Evolutionary conservation across 2,113 vertebrate species (phyloP).

Genomic region (Meles meles): DNA sequence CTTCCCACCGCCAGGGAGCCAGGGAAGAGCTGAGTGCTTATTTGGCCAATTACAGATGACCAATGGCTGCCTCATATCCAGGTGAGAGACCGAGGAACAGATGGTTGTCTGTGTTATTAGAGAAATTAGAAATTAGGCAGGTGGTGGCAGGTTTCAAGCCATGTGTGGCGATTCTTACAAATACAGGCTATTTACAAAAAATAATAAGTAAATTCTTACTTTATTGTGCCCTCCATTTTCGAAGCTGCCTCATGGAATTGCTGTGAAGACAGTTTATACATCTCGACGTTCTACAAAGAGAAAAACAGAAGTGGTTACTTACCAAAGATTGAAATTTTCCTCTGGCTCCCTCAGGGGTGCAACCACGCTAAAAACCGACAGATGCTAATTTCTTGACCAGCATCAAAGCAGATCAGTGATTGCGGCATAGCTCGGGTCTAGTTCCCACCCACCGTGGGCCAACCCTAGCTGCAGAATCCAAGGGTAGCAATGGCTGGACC

Average conservation of each 20-base stretch:
- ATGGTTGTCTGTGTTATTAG: constrained; percentile 16
- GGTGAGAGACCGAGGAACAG: background rate
- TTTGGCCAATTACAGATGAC: background rate
- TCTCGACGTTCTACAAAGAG: constrained; percentile 88
- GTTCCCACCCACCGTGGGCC: background rate
- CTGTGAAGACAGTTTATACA: constrained; percentile 89
- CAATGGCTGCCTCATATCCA: background rate
- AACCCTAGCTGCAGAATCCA: background rate
- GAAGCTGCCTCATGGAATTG: constrained; percentile 89
- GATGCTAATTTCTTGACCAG: background rate
- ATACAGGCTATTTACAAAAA: constrained; percentile 38
- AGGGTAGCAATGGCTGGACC: background rate
- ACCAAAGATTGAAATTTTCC: background rate
- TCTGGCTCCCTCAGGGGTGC: background rate
- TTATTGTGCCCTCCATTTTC: constrained; percentile 86
- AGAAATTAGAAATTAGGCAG: constrained; percentile 39
- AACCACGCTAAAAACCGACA: background rate
- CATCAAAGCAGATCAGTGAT: background rate
- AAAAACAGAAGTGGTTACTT: constrained; percentile 58
- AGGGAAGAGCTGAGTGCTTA: background rate
- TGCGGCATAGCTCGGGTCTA: background rate
- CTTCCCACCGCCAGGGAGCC: background rate
- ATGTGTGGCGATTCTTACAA: background rate
- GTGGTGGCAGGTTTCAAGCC: background rate
- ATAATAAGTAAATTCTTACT: constrained; percentile 83